Base-by-base conservation (phyloP, 2,113 vertebrate species). In the Albula glossodonta region DNA sequence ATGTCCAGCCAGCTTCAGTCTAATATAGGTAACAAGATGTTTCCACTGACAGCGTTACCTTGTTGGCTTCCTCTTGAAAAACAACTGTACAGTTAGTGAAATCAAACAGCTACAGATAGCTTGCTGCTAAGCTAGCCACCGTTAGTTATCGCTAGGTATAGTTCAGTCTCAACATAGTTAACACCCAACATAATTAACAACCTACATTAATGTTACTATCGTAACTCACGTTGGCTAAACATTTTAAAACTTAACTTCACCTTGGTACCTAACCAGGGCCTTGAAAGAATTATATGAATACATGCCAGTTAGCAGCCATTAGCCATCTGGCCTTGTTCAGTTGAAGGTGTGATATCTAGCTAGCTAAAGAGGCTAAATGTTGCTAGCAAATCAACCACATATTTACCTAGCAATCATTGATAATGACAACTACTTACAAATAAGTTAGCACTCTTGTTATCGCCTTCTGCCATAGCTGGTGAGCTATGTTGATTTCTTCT, bases 401-500 rank as follows among this genome's bases (percentile, higher is more conserved):
- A 3, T 66, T 66, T 8, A 3, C 60, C 7, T 66, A 22, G 22
- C 60, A 66, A 22, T 66, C 22, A 4, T 66, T 5, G 19, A 2
- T 22, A 66, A 4, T 4, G 3, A 7, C 12, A 13, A 1, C 79
- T 63, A 93, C 95, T 93, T 87, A 96, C 95, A 0, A 95, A 81
- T 15, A 94, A 25, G 22, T 96, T 96, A 0, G 93, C 87, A 74
- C 94, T 96, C 91, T 95, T 96, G 89, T 96, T 96, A 84, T 96
- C 95, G 51, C 91, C 91, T 80, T 96, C 95, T 7, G 94, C 87
- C 95, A 96, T 96, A 22, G 17, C 81, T 84, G 70, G 15, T 66
- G 17, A 66, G 60, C 60, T 66, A 66, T 66, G 60, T 66, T 66
- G 60, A 19, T 19, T 66, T 66, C 17, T 22, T 66, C 60, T 22